Conservation (phyloP, 2,113 vertebrate species). For the Sapajus apella region DNA sequence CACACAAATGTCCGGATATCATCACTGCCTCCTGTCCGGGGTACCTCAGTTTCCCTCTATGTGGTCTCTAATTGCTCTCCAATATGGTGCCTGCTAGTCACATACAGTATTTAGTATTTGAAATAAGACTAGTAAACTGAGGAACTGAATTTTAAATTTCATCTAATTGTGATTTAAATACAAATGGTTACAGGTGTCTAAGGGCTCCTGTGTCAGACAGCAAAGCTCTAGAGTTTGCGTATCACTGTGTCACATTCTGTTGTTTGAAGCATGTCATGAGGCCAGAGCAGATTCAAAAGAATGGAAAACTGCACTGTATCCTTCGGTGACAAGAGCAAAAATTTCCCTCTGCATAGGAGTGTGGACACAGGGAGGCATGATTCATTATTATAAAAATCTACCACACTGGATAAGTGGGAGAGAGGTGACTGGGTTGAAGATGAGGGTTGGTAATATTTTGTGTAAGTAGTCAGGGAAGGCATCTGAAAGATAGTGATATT, state of each 20-base stretch:
- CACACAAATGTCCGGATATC: not conserved
- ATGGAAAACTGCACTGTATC: not conserved
- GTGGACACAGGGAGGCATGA: not conserved
- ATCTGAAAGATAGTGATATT: not conserved
- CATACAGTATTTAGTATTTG: not conserved
- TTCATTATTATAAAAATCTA: not conserved
- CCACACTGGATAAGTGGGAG: not conserved
- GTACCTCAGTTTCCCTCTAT: not conserved
- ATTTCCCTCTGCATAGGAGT: not conserved
- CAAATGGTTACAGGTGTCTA: not conserved
- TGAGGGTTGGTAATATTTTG: not conserved
- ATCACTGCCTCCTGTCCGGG: not conserved
- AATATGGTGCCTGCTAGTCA: not conserved
- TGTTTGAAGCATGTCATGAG: not conserved
- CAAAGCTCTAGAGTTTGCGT: not conserved
- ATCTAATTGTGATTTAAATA: not conserved
- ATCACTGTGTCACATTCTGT: not conserved
- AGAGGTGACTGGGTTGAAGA: not conserved
- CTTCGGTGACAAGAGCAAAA: not conserved
- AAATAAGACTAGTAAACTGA: not conserved
- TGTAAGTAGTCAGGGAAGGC: not conserved
- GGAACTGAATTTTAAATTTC: not conserved
- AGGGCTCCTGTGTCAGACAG: not conserved
- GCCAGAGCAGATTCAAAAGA: not conserved
- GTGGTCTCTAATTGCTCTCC: not conserved